A percentile compares a stretch with the other conserved stretches of the same genome.
Conservation (phyloP, 2,888 invertebrate genomes). For the Nemapogon koenigi region DNA sequence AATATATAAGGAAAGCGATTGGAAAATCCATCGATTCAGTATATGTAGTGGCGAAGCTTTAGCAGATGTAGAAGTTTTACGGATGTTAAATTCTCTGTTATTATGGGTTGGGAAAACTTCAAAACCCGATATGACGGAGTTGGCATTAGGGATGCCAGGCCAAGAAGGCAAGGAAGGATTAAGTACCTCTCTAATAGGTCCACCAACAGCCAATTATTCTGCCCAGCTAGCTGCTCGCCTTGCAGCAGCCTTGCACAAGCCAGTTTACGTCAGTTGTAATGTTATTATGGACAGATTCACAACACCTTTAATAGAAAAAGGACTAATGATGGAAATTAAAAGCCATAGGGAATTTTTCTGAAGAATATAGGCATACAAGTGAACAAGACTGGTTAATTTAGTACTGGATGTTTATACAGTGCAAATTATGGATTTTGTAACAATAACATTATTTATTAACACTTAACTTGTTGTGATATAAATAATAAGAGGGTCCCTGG, state of each 20-base stretch:
- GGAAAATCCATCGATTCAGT: slow-evolving; percentile 37
- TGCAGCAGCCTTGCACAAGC: slow-evolving; percentile 23
- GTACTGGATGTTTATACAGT: too few relatives aligned
- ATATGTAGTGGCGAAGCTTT: slow-evolving; percentile 34
- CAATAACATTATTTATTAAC: too few relatives aligned
- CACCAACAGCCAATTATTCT: slow-evolving; percentile 4
- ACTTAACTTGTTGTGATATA: too few relatives aligned
- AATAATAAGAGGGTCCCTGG: too few relatives aligned
- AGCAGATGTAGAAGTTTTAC: slow-evolving; percentile 29
- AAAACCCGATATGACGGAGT: slow-evolving; percentile 22
- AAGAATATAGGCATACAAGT: too few relatives aligned
- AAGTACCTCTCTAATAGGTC: slow-evolving; percentile 16
- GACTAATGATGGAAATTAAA: slow-evolving; percentile 31
- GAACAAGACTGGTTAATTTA: too few relatives aligned
- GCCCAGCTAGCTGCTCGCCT: slow-evolving; percentile 19
- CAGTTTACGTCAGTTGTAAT: slow-evolving; percentile 30
- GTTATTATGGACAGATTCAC: slow-evolving; percentile 30
- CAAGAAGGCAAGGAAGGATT: slow-evolving; percentile 2
- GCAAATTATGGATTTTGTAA: too few relatives aligned
- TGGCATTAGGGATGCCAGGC: slow-evolving; percentile 29
- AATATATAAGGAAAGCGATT: slow-evolving; percentile 23
- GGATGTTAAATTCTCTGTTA: slow-evolving; percentile 32
- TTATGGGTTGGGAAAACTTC: slow-evolving; percentile 33
- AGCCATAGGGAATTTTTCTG: slow-evolving; percentile 10
- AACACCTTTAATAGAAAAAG: slow-evolving; percentile 29